These are phyloP conservation scores for Aphaenogaster floridana DNA, from an alignment of 1,140 invertebrate species.

Conservation along the genomic window DNA sequence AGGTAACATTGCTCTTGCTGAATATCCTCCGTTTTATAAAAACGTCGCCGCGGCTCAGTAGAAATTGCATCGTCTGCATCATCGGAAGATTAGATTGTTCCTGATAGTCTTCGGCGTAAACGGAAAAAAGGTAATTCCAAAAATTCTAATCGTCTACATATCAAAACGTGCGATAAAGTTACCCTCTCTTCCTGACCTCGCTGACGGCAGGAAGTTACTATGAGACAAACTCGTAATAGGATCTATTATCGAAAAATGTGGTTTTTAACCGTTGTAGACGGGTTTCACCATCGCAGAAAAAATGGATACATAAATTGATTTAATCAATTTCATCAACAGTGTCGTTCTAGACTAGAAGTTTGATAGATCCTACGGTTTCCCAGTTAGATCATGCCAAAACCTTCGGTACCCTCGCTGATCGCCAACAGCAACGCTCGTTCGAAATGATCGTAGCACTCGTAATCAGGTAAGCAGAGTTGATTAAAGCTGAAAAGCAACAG, in stretches of 20 bases:
- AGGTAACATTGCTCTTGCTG: constrained; percentile 66
- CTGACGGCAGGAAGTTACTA: background rate
- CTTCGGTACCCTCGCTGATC: constrained; percentile 98
- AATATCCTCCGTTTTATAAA: constrained; percentile 66
- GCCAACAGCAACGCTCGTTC: constrained; percentile 96
- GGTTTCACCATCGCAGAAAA: constrained; percentile 19
- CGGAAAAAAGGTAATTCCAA: constrained; percentile 37
- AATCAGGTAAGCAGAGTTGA: constrained; percentile 97
- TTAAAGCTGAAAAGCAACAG: constrained; percentile 93
- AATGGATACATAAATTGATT: constrained; percentile 50
- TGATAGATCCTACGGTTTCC: background rate
- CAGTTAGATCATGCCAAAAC: constrained; percentile 96
- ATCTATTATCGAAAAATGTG: constrained; percentile 26
- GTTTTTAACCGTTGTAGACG: constrained; percentile 5
- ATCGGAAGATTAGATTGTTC: constrained; percentile 64
- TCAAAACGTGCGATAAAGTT: constrained; percentile 64
- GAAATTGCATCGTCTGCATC: constrained; percentile 50
- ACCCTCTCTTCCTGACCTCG: background rate
- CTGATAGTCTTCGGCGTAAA: constrained; percentile 64
- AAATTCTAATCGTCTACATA: constrained; percentile 42
- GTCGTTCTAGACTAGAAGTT: constrained; percentile 63
- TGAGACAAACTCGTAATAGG: background rate
- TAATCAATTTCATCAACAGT: constrained; percentile 22
- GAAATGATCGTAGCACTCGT: constrained; percentile 97
- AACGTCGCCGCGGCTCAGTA: constrained; percentile 65